Evolutionary conservation across 2,797 vertebrate genomes (phyloP).

Genomic region (Varecia variegata): DNA sequence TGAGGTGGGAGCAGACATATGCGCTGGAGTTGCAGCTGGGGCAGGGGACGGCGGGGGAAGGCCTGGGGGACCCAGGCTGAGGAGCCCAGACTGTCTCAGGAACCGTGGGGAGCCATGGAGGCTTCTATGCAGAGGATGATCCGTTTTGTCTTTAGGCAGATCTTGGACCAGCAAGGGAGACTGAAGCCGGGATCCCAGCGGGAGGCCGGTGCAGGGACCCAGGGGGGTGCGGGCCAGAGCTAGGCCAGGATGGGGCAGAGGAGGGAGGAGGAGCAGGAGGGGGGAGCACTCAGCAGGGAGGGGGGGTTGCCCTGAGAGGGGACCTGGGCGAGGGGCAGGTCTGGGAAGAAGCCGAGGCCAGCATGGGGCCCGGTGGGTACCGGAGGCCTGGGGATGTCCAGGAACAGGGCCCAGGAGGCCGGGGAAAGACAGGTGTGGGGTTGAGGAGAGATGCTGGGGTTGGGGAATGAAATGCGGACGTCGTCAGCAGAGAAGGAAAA

Average conservation of each 20-base stretch:
- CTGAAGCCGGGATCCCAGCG: not conserved
- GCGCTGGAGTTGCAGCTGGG: not conserved
- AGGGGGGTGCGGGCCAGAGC: not conserved
- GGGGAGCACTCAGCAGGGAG: not conserved
- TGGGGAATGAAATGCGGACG: not conserved
- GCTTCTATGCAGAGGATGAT: not conserved
- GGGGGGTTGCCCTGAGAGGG: not conserved
- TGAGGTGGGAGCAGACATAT: not conserved
- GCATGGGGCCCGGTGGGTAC: too few species aligned
- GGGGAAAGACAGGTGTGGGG: not conserved
- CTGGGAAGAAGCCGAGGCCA: not conserved
- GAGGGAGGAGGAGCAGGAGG: accelerated
- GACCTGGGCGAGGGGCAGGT: not conserved
- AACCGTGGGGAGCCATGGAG: not conserved
- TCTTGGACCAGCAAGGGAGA: not conserved
- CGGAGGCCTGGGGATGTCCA: not conserved
- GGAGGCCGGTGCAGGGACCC: not conserved
- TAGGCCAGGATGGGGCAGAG: not conserved
- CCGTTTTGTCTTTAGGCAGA: not conserved
- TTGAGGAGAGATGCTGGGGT: not conserved
- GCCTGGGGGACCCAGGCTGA: accelerated
- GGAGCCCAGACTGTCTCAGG: not conserved
- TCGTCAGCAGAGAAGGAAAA: not conserved
- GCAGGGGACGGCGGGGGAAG: not conserved
- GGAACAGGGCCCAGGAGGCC: not conserved